Percentiles rank a stretch among this genome's conserved stretches.
Conservation (phyloP, 2,113 vertebrate species). For the Manacus vitellinus region DNA sequence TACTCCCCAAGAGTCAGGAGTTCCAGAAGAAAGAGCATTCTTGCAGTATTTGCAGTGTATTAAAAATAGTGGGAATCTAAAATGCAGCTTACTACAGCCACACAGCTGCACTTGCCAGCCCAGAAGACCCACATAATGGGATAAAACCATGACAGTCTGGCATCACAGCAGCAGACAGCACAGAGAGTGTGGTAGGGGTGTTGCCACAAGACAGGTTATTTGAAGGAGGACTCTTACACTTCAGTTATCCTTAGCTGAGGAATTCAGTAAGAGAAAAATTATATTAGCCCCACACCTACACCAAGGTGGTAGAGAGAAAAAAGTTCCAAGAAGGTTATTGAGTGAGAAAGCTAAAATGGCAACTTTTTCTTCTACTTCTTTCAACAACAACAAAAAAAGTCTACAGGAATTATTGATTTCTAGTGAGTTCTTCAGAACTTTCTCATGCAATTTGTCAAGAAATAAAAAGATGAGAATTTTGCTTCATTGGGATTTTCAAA, state of each 20-base stretch:
- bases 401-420: background rate
- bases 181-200: background rate
- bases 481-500: background rate
- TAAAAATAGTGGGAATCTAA: background rate
- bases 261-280: background rate
- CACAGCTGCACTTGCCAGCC: background rate
- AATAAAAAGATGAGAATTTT: background rate
- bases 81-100: background rate
- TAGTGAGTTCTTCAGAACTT: background rate
- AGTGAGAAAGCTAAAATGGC: background rate
- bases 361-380: background rate
- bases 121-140: background rate
- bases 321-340: background rate
- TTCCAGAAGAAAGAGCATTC: background rate
- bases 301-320: background rate
- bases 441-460: background rate
- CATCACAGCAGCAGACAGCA: background rate
- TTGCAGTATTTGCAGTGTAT: background rate
- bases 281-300: background rate
- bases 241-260: background rate
- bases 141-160: background rate
- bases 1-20: background rate
- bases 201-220: background rate
- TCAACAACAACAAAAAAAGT: background rate
- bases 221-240: background rate